Evolutionary conservation across 2,888 invertebrate species (phyloP).

Genomic region (Caenorhabditis sp.): DNA sequence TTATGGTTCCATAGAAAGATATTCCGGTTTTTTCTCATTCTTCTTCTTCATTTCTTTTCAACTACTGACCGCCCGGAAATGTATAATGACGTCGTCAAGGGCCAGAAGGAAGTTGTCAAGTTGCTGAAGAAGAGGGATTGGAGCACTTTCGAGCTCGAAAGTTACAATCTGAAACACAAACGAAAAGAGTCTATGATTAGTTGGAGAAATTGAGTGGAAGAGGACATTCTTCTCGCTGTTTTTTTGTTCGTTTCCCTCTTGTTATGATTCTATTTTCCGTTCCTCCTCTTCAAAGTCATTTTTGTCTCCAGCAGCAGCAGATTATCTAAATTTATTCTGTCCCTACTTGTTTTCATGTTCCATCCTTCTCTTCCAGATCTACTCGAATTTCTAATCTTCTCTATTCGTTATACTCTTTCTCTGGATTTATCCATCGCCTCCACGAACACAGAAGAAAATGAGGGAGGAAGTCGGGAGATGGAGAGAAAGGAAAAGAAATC

Average conservation of each 20-base stretch:
- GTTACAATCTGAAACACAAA: background rate
- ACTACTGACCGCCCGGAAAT: conserved; percentile 53
- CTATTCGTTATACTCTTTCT: conserved; percentile 20
- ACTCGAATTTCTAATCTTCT: conserved; percentile 53
- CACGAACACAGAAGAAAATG: conserved; percentile 21
- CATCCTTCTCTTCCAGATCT: conserved; percentile 55
- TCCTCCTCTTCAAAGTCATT: conserved; percentile 30
- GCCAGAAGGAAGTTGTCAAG: conserved; percentile 39
- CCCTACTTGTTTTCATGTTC: conserved; percentile 49
- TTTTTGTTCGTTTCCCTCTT: background rate
- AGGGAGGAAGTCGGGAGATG: conserved; percentile 5
- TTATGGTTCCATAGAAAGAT: conserved; percentile 37
- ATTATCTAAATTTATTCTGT: conserved; percentile 59
- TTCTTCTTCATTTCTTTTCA: background rate
- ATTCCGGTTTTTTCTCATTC: conserved; percentile 19
- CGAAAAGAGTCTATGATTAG: conserved; percentile 44
- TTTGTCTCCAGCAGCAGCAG: conserved; percentile 21
- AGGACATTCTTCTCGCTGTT: conserved; percentile 27
- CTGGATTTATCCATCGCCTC: conserved; percentile 17
- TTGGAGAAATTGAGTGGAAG: conserved; percentile 55
- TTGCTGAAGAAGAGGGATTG: background rate
- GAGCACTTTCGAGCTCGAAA: conserved; percentile 23
- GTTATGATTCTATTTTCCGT: conserved; percentile 28
- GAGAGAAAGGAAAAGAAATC: conserved; percentile 35
- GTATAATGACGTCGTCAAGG: conserved; percentile 47